Evolutionary conservation across 1,140 invertebrate species (phyloP), one percentile per base, ranked within the genome.

Genomic region (Zaprionus africanus): DNA sequence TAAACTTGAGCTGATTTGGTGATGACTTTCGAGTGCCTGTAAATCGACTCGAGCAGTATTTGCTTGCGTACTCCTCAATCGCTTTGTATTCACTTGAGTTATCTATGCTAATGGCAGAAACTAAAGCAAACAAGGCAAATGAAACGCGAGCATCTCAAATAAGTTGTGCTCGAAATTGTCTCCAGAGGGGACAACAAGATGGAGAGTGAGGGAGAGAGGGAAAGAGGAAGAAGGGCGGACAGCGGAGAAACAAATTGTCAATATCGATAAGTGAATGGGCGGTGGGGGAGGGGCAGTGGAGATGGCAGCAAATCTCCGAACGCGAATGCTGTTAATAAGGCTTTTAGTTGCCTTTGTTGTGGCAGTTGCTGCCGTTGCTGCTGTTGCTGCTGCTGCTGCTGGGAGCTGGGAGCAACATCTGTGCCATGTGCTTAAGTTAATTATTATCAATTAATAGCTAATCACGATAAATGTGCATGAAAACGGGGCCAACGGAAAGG

Each of bases 401-500:
- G 41, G 7, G 41, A 17, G 63, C n/a, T 65, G 57, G 59, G 46
- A 60, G 17, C 36, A 62, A 62, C 83, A 87, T 83, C 84, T 87
- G 84, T 64, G 83, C 73, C 74, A 38, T 87, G 84, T 88, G 83
- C 83, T 87, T 65, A 90, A 90, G 85, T 90, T 88, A 88, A 88
- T 88, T 88, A 88, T 88, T 90, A 88, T 90, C 85, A 88, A 88
- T 88, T 88, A 88, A 85, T 81, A 82, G 85, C 85, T 88, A 88
- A 88, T 88, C 85, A 88, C 85, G 85, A 88, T 88, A 88, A 88
- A 88, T 88, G 85, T 88, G 85, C 78, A 88, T 85, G 85, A 79
- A 85, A 90, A 82, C 72, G 85, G 72, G 67, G 73, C 68, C 57
- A 74, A 36, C 31, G 65, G 19, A 78, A 43, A 58, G n/a, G 19